Evolutionary conservation across 1,140 invertebrate species (phyloP).

Genomic region (Apis dorsata): DNA sequence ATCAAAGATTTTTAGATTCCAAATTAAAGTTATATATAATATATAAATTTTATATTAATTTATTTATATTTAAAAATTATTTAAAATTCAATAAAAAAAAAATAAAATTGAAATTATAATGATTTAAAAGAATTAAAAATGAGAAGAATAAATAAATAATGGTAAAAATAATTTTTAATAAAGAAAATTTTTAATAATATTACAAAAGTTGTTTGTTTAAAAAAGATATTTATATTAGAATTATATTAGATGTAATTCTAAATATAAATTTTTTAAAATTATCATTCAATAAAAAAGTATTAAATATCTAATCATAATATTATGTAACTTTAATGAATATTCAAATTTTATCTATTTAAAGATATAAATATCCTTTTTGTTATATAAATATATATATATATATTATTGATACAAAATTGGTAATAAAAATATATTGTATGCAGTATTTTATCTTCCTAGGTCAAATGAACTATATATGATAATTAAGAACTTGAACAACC

Average conservation of each 20-base stretch:
- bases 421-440: slow-evolving; percentile 11
- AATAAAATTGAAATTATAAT: neutral
- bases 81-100: neutral
- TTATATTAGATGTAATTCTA: neutral
- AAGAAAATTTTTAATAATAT: neutral
- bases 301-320: neutral
- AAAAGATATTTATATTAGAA: neutral
- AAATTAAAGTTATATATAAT: slow-evolving; percentile 5
- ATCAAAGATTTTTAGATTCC: neutral
- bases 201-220: neutral
- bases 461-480: slow-evolving; percentile 72
- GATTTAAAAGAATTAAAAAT: neutral
- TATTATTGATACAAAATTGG: neutral
- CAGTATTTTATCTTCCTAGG: slow-evolving; percentile 66
- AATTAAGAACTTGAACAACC: slow-evolving; percentile 70
- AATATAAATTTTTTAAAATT: neutral
- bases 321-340: neutral
- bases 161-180: neutral
- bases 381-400: neutral
- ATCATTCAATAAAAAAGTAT: neutral
- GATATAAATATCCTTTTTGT: neutral
- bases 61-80: neutral
- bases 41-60: neutral
- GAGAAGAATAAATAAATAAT: neutral
- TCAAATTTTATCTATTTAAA: neutral